Conservation (phyloP, 2,113 vertebrate species). For the Pelobates fuscus region DNA sequence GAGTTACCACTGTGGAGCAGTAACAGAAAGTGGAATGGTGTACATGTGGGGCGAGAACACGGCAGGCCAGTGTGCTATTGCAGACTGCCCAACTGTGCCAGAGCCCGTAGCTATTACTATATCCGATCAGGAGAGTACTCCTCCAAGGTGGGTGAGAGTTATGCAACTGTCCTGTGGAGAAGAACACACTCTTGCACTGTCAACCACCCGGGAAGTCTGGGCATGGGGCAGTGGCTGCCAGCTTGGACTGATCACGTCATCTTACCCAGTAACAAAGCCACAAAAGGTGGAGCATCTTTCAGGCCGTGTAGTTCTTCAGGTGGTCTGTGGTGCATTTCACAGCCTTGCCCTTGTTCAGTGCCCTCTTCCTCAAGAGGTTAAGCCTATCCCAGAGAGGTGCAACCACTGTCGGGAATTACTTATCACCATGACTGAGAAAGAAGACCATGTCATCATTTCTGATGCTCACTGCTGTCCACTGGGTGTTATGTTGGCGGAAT, state of each 20-base stretch:
- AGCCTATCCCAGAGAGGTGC: constrained; percentile 85
- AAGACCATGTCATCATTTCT: constrained; percentile 98
- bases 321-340: constrained; percentile 88
- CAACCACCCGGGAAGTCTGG: constrained; percentile 86
- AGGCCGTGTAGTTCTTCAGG: constrained; percentile 86
- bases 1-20: constrained; percentile 84
- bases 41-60: constrained; percentile 96
- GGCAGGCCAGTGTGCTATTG: constrained; percentile 87
- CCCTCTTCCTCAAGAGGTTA: constrained; percentile 74
- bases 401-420: constrained; percentile 91
- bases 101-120: constrained; percentile 82
- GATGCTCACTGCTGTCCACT: constrained; percentile 89
- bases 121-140: constrained; percentile 72
- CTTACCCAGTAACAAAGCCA: constrained; percentile 84
- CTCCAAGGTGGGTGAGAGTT: constrained; percentile 71
- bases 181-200: constrained; percentile 87
- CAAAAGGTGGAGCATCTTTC: constrained; percentile 88
- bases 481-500: constrained; percentile 75
- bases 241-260: constrained; percentile 76
- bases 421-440: constrained; percentile 96
- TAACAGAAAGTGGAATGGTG: constrained; percentile 83
- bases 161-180: constrained; percentile 90
- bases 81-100: constrained; percentile 71
- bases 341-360: constrained; percentile 90
- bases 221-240: constrained; percentile 94